Percentiles rank a stretch among this genome's conserved stretches.
phyloP scores from a whole-genome alignment of 2,113 vertebrate genomes.

The Apus apus region DNA sequence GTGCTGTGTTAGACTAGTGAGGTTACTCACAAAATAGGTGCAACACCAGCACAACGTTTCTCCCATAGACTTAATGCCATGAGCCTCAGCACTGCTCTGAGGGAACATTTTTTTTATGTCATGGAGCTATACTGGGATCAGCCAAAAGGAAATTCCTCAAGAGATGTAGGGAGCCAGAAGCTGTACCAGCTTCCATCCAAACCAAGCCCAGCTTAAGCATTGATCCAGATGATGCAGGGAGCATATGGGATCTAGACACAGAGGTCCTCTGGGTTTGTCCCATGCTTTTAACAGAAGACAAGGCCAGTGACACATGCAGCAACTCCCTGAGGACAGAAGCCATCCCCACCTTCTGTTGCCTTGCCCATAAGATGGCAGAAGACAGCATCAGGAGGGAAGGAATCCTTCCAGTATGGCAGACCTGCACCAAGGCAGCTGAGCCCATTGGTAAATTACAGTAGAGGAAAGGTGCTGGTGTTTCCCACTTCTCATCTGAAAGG shows the following conservation, averaged over 20 bases:
- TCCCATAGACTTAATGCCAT: neutral
- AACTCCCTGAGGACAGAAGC: neutral
- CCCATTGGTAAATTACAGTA: neutral
- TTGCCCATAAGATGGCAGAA: neutral
- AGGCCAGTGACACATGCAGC: neutral
- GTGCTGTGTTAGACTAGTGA: neutral
- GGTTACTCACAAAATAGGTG: neutral
- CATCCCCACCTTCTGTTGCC: neutral
- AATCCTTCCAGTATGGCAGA: neutral
- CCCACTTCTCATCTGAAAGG: neutral
- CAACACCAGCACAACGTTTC: neutral
- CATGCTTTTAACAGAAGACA: neutral
- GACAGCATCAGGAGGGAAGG: neutral
- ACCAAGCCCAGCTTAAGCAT: neutral
- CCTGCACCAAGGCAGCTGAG: neutral
- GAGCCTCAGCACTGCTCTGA: neutral
- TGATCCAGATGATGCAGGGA: neutral
- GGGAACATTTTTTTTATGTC: neutral
- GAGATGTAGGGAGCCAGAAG: neutral
- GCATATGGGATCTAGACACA: accelerated
- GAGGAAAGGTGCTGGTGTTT: neutral
- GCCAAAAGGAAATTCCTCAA: neutral
- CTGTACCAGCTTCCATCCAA: neutral
- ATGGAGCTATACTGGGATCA: neutral
- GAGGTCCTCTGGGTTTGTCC: neutral